These are phyloP conservation scores for Piprites chloris DNA, from an alignment of 2,113 vertebrate genomes.

Conservation along the genomic window DNA sequence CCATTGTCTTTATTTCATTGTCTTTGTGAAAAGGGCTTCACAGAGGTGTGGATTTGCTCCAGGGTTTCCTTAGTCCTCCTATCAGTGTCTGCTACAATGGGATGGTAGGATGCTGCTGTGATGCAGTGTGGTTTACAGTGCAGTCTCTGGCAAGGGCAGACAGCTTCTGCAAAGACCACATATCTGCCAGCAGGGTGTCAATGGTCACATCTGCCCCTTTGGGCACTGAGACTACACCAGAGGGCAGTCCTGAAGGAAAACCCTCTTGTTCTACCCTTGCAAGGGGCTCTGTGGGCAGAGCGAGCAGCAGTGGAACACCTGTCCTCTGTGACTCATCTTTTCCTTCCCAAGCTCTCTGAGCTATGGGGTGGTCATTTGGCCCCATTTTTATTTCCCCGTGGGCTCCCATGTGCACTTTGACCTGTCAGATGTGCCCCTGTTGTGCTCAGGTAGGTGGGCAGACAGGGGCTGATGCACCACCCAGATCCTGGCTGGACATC, in stretches of 20 bases:
- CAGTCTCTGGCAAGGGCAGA: background rate
- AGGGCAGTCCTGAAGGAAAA: background rate
- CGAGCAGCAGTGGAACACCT: background rate
- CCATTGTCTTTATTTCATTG: background rate
- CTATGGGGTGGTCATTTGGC: background rate
- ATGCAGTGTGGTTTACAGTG: accelerated
- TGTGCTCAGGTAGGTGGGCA: accelerated
- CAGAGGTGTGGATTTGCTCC: background rate
- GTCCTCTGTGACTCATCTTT: background rate
- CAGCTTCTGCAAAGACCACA: background rate
- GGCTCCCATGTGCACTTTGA: background rate
- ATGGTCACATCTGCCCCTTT: background rate
- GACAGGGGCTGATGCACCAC: background rate
- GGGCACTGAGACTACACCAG: accelerated
- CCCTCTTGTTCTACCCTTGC: background rate
- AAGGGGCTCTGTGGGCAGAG: background rate
- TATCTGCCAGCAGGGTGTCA: background rate
- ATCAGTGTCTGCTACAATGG: background rate
- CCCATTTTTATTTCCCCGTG: accelerated
- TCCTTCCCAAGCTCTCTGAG: background rate
- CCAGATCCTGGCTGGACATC: no score
- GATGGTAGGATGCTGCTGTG: background rate
- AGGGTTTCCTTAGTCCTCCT: background rate
- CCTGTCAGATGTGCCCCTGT: background rate
- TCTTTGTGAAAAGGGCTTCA: background rate